A percentile compares a stretch with the other conserved stretches of the same genome.
Evolutionary conservation across 2,113 vertebrate genomes (phyloP).

Genomic region (Bostrychus sinensis): DNA sequence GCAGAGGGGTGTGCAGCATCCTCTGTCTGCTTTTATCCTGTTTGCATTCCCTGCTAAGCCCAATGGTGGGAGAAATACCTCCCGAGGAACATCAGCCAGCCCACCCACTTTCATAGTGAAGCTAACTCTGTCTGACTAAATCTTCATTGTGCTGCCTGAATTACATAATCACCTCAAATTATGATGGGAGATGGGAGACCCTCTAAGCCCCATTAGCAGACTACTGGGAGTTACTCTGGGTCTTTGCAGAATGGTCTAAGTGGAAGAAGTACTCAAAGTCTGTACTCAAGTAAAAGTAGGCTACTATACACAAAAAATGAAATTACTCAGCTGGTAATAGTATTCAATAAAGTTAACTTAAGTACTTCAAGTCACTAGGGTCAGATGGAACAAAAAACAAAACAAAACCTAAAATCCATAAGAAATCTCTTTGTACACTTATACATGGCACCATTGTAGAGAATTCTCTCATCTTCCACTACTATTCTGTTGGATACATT

Average conservation of each 20-base stretch:
- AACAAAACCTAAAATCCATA: too few relatives aligned
- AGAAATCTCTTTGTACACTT: too few relatives aligned
- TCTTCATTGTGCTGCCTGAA: constrained; percentile 32
- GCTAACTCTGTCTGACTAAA: constrained; percentile 50
- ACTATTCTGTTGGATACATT: too few relatives aligned
- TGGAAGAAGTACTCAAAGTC: background rate
- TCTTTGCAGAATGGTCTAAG: background rate
- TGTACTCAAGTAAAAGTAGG: background rate
- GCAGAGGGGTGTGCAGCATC: constrained; percentile 17
- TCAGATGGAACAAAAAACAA: too few relatives aligned
- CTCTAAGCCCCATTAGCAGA: background rate
- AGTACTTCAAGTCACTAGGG: too few relatives aligned
- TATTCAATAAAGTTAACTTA: too few relatives aligned
- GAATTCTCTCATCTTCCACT: too few relatives aligned
- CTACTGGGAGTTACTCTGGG: background rate
- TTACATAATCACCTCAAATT: constrained; percentile 35
- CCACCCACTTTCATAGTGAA: constrained; percentile 45
- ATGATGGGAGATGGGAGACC: constrained; percentile 12
- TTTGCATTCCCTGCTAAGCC: constrained; percentile 41
- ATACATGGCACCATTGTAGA: too few relatives aligned
- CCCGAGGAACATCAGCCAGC: constrained; percentile 14
- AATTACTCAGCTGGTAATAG: too few relatives aligned
- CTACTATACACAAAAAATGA: too few relatives aligned
- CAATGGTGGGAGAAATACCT: constrained; percentile 36
- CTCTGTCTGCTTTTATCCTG: constrained; percentile 31